phyloP scores from a whole-genome alignment of 2,888 invertebrate genomes.

The Megastigmus dorsalis region DNA sequence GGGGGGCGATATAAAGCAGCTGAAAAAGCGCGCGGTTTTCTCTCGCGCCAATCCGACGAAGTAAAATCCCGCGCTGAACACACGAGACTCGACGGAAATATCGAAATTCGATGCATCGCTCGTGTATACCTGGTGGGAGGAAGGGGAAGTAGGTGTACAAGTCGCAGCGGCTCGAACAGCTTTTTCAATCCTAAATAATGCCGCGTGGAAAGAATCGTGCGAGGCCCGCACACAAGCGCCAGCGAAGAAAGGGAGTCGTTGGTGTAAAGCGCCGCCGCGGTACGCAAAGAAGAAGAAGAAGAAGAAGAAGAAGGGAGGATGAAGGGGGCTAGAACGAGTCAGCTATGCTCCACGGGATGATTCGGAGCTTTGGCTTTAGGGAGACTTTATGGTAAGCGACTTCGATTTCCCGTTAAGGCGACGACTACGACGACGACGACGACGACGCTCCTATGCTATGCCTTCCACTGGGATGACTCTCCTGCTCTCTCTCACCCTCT shows the following conservation, averaged over 20 bases:
- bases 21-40: not conserved
- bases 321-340: constrained; percentile 48
- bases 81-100: constrained; percentile 29
- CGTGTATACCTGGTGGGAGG: too few species aligned
- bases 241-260: constrained; percentile 11
- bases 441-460: not conserved
- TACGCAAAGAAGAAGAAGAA: constrained; percentile 60
- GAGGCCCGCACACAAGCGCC: not conserved
- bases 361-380: constrained; percentile 65
- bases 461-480: constrained; percentile 5
- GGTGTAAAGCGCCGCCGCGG: constrained; percentile 56
- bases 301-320: constrained; percentile 53
- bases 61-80: constrained; percentile 46
- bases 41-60: too few species aligned
- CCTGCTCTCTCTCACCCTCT: too few species aligned
- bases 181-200: constrained; percentile 45
- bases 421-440: constrained; percentile 48
- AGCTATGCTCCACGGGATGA: constrained; percentile 58
- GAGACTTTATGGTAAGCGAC: constrained; percentile 72
- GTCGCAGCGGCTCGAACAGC: constrained; percentile 33
- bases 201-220: constrained; percentile 45
- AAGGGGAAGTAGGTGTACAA: too few species aligned
- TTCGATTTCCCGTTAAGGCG: constrained; percentile 73
- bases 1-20: not conserved
- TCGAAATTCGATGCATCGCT: constrained; percentile 48